Evolutionary conservation across 2,113 vertebrate genomes (phyloP).

Genomic region (Bungarus multicinctus): DNA sequence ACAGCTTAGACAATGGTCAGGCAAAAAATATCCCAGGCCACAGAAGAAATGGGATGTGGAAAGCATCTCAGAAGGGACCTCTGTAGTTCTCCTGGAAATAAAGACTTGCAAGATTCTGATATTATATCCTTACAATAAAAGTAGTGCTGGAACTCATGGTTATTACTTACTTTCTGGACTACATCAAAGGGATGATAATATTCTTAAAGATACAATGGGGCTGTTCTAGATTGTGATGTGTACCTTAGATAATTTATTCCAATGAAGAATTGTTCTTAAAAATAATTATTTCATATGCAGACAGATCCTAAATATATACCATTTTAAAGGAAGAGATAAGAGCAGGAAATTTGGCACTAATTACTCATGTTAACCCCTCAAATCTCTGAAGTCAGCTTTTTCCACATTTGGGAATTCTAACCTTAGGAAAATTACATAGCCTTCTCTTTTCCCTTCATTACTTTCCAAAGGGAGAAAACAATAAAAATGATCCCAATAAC

Average conservation of each 20-base stretch:
- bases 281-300: neutral
- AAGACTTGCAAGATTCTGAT: neutral
- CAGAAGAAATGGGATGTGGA: neutral
- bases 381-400: neutral
- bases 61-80: neutral
- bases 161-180: neutral
- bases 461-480: neutral
- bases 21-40: neutral
- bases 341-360: neutral
- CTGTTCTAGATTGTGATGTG: neutral
- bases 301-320: neutral
- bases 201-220: rapidly evolving
- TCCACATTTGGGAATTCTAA: neutral
- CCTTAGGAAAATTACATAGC: neutral
- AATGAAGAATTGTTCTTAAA: neutral
- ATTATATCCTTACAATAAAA: neutral
- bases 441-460: neutral
- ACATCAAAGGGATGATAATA: neutral
- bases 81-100: neutral
- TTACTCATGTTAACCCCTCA: neutral
- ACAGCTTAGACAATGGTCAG: neutral
- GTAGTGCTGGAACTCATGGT: neutral
- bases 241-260: neutral
- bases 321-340: neutral
- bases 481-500: neutral